phyloP scores from a whole-genome alignment of 2,113 vertebrate genomes.

The Strix uralensis region DNA sequence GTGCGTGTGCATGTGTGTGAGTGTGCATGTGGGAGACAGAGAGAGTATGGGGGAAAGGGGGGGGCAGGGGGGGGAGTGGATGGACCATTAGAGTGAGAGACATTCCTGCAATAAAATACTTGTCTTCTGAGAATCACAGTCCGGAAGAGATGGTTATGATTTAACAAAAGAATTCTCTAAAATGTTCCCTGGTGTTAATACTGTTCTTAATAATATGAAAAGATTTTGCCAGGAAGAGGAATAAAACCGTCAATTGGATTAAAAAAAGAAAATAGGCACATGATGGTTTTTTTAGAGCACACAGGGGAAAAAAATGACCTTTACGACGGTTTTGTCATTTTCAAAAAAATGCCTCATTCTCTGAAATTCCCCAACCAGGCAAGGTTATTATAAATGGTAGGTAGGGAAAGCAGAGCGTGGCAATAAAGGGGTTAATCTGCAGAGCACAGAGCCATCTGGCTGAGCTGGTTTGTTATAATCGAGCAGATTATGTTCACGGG shows the following conservation, averaged over 20 bases:
- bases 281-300: background rate
- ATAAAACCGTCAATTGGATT: background rate
- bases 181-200: constrained; percentile 29
- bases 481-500: constrained; percentile 83
- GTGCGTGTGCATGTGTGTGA: background rate
- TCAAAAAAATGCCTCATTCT: background rate
- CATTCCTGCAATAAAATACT: constrained; percentile 31
- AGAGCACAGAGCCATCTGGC: constrained; percentile 83
- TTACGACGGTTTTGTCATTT: background rate
- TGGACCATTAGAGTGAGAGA: constrained; percentile 6
- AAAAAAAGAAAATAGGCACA: background rate
- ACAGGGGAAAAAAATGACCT: background rate
- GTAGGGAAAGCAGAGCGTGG: constrained; percentile 33
- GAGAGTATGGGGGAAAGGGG: background rate
- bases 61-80: background rate
- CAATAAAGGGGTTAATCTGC: constrained; percentile 76
- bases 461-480: constrained; percentile 84
- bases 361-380: background rate
- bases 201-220: constrained; percentile 1
- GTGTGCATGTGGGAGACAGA: background rate
- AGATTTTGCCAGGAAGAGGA: constrained; percentile 3
- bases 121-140: background rate
- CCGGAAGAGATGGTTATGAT: constrained; percentile 4
- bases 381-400: constrained; percentile 20
- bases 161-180: constrained; percentile 34